These are phyloP conservation scores for Meriones unguiculatus DNA, from an alignment of 2,113 vertebrate genomes.

Conservation along the genomic window DNA sequence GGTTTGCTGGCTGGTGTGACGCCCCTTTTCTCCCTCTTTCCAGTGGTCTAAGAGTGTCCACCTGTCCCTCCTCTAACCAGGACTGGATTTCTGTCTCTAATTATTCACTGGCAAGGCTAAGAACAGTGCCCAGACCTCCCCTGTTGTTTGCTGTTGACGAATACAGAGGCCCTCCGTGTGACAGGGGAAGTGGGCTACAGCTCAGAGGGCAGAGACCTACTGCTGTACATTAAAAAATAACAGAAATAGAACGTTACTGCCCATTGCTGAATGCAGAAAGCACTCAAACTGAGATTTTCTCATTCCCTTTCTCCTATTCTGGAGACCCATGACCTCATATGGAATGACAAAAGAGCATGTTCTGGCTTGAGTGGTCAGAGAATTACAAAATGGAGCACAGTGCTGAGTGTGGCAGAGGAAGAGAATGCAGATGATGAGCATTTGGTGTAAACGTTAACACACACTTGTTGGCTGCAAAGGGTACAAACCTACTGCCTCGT, in stretches of 20 bases:
- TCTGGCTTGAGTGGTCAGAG: not conserved
- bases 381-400: no score
- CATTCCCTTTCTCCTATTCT: not conserved
- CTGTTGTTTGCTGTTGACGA: not conserved
- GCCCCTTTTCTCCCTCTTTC: not conserved
- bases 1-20: not conserved
- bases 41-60: not conserved
- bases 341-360: not conserved
- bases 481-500: not conserved
- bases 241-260: no score
- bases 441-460: not conserved
- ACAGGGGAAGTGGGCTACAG: no score
- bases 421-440: accelerated
- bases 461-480: not conserved
- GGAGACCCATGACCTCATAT: no score
- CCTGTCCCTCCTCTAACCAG: not conserved
- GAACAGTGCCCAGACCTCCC: not conserved
- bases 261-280: not conserved
- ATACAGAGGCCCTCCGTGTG: not conserved
- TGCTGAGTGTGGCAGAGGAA: not conserved
- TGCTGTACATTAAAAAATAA: not conserved
- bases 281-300: not conserved
- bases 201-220: not conserved
- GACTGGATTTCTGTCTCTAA: not conserved
- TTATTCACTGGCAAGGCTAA: no score